These are phyloP conservation scores for Drosophila melanica DNA, from an alignment of 1,140 invertebrate genomes.

Conservation along the genomic window DNA sequence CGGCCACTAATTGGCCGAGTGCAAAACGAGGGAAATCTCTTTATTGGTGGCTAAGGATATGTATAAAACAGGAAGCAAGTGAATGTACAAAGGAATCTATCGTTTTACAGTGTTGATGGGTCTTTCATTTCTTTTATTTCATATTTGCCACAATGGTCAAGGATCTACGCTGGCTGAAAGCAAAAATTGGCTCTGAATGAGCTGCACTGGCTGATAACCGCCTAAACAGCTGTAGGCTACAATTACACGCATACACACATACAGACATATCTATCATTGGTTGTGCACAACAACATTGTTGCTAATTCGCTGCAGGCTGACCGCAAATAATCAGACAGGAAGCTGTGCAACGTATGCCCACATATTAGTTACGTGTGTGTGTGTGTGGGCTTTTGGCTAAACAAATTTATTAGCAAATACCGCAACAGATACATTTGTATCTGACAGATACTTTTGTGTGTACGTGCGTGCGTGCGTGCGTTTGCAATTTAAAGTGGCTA, in stretches of 20 bases:
- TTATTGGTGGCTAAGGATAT: constrained; percentile 59
- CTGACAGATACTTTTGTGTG: constrained; percentile 19
- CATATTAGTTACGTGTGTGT: neutral
- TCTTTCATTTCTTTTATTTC: constrained; percentile 1
- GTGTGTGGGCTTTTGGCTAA: constrained; percentile 21
- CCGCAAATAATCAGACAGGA: constrained; percentile 80
- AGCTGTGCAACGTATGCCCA: constrained; percentile 38
- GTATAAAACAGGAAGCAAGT: constrained; percentile 63
- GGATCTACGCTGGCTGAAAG: constrained; percentile 64
- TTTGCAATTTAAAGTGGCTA: constrained; percentile 65
- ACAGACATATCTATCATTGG: constrained; percentile 18
- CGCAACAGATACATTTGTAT: constrained; percentile 31
- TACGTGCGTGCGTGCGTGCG: constrained; percentile 54
- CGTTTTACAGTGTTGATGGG: constrained; percentile 24
- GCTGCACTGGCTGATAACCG: constrained; percentile 23
- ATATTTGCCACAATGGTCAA: constrained; percentile 57
- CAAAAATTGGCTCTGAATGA: constrained; percentile 35
- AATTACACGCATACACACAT: neutral
- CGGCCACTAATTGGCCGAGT: constrained; percentile 67
- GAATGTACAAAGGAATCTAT: constrained; percentile 35
- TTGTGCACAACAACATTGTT: constrained; percentile 62
- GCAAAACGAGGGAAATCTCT: constrained; percentile 65
- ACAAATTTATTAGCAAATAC: constrained; percentile 72
- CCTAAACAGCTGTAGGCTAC: constrained; percentile 20
- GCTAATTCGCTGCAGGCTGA: constrained; percentile 66